Evolutionary conservation across 2,797 vertebrate genomes (phyloP), one percentile per base, ranked within the genome.

Genomic region (Crax fasciolata): DNA sequence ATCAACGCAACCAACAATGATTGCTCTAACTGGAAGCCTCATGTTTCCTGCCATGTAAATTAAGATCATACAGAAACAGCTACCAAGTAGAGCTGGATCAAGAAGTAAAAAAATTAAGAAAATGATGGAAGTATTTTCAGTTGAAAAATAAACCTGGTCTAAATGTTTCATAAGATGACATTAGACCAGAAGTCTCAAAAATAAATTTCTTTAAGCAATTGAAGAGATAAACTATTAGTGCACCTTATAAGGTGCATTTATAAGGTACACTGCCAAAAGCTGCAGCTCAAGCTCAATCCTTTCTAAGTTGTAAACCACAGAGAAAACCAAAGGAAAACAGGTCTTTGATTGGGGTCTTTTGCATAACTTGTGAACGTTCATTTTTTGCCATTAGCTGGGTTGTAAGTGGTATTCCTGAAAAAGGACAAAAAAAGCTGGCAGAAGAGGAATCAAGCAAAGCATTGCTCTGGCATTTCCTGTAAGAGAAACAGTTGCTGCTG

Each of bases 401-500:
- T 76, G 30, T 44, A 23, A 93, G 39, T 32, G 5, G 13, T 61
- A 66, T 67, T 87, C 3, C 23, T 54, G 52, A 63, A 91, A 55
- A 81, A 76, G 28, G 13, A 52, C 32, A 13, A 61, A 63, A 80
- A 90, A 54, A 10, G 9, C 13, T 75, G 13, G 44, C 86, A 85
- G 49, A 77, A 78, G 55, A 65, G 27, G 18, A 88, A 79, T 81
- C 30, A 76, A 55, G 78, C 10, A 51, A 84, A 90, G 9, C 13
- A 82, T 44, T 90, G 13, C 38, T 55, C 41, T 65, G 41, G 58
- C 52, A 89, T 89, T 79, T 86, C 23, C 77, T 81, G 32, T 20
- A 88, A 46, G 24, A 89, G 74, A 70, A 87, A 83, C 25, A 49
- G 17, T 51, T 75, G 20, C 8, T 84, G 70, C n/a, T 76, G 83